A percentile compares a stretch with the other conserved stretches of the same genome.
Conservation (phyloP, 2,113 vertebrate genomes). For the Coryphaenoides rupestris region DNA sequence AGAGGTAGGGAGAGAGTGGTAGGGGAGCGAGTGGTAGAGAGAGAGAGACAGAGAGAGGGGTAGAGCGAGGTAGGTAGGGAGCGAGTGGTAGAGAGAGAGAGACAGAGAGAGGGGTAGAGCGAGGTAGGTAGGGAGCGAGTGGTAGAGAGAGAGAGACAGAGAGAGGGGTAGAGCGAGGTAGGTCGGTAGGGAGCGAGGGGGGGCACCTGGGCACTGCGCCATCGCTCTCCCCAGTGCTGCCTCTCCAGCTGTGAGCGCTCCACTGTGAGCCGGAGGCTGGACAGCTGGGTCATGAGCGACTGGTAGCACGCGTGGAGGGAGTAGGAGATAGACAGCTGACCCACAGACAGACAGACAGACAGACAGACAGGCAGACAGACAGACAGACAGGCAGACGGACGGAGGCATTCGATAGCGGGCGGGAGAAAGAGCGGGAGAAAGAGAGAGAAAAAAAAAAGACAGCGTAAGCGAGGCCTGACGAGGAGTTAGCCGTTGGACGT, state of each 20-base stretch:
- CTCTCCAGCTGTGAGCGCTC: slow-evolving; percentile 74
- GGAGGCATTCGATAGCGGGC: slow-evolving; percentile 5
- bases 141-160: not conserved
- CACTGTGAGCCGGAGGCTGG: slow-evolving; percentile 72
- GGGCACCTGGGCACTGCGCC: slow-evolving; percentile 67
- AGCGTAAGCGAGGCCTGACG: slow-evolving; percentile 1
- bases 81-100: not conserved
- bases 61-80: not conserved
- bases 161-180: slow-evolving; percentile 6
- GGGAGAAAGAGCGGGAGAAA: slow-evolving; percentile 23
- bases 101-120: not conserved
- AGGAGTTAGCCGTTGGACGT: not conserved
- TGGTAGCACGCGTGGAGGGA: slow-evolving; percentile 69
- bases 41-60: not conserved
- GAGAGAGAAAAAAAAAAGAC: slow-evolving; percentile 32
- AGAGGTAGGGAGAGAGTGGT: too few relatives aligned
- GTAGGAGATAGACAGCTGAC: slow-evolving; percentile 68
- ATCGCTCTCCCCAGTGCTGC: slow-evolving; percentile 71
- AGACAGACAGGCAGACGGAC: slow-evolving; percentile 22
- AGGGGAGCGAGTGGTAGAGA: too few relatives aligned
- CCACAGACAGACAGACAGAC: slow-evolving; percentile 34
- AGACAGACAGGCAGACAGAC: slow-evolving; percentile 30
- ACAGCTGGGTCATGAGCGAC: slow-evolving; percentile 69
- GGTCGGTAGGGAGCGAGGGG: slow-evolving; percentile 34
- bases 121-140: not conserved